Evolutionary conservation across 2,888 invertebrate species (phyloP).

Genomic region (Cheilosia soror): DNA sequence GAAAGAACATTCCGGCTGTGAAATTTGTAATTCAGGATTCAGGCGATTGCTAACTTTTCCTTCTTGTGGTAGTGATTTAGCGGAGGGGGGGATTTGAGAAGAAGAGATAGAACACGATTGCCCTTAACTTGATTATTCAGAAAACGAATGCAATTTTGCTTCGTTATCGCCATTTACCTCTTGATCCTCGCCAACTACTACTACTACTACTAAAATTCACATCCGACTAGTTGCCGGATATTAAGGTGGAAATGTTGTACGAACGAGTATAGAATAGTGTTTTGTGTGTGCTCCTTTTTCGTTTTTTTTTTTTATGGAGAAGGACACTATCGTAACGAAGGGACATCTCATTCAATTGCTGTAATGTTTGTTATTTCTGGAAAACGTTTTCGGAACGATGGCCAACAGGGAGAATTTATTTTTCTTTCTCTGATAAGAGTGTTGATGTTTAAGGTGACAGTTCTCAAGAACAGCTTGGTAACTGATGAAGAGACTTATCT

Average conservation of each 20-base stretch:
- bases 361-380: conserved; percentile 26
- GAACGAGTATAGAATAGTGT: neutral
- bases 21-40: conserved; percentile 46
- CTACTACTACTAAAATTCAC: conserved; percentile 23
- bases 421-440: conserved; percentile 33
- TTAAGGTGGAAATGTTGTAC: conserved; percentile 52
- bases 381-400: neutral
- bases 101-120: conserved; percentile 23
- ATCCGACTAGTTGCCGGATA: conserved; percentile 42
- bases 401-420: conserved; percentile 9
- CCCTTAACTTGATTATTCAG: conserved; percentile 54
- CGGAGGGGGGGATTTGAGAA: neutral
- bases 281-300: conserved; percentile 6
- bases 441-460: conserved; percentile 28
- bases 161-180: conserved; percentile 55
- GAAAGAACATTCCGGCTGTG: neutral
- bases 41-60: neutral
- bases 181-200: conserved; percentile 2
- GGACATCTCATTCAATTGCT: conserved; percentile 52
- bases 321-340: conserved; percentile 34
- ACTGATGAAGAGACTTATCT: conserved; percentile 11
- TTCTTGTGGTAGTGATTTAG: neutral
- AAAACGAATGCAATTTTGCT: conserved; percentile 66
- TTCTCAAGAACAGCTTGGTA: neutral
- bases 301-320: neutral